These are phyloP conservation scores for Blastobasis lacticolella DNA, from an alignment of 2,888 invertebrate genomes.

Conservation along the genomic window DNA sequence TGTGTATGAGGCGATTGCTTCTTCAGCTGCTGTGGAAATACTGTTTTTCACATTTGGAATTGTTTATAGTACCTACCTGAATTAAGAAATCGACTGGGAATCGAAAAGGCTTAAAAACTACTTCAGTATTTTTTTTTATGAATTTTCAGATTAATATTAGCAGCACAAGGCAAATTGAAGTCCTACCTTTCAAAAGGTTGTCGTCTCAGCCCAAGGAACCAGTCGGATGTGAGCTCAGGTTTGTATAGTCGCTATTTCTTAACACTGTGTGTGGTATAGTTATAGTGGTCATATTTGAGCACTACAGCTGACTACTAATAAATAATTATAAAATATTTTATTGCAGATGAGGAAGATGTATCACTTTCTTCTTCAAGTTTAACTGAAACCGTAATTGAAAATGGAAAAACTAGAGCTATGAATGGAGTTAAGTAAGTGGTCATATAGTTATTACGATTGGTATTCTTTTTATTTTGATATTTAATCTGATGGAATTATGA, in stretches of 20 bases:
- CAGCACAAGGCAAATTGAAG: constrained; percentile 87
- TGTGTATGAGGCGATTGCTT: too few species aligned
- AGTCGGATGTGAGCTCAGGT: constrained; percentile 83
- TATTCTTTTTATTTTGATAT: constrained; percentile 9
- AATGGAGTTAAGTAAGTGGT: constrained; percentile 25
- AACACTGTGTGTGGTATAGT: too few species aligned
- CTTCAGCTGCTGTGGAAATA: too few species aligned
- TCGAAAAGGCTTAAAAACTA: too few species aligned
- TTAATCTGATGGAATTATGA: constrained; percentile 5
- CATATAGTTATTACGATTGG: constrained; percentile 4
- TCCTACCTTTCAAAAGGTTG: constrained; percentile 83
- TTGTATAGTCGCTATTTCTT: constrained; percentile 10
- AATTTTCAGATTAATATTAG: constrained; percentile 81
- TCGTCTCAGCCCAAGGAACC: constrained; percentile 81
- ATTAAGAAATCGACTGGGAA: too few species aligned
- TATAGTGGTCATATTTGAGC: too few species aligned
- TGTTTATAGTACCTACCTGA: too few species aligned
- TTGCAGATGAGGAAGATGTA: constrained; percentile 59
- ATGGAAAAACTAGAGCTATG: constrained; percentile 44
- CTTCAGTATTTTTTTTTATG: too few species aligned
- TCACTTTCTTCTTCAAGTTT: constrained; percentile 54
- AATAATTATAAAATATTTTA: constrained; percentile 3
- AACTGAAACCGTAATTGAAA: constrained; percentile 49
- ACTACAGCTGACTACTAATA: not conserved
- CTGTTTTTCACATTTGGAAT: too few species aligned